A percentile compares a stretch with the other conserved stretches of the same genome.
phyloP scores from a whole-genome alignment of 2,888 invertebrate genomes.

The Stenchaetothrips biformis region DNA sequence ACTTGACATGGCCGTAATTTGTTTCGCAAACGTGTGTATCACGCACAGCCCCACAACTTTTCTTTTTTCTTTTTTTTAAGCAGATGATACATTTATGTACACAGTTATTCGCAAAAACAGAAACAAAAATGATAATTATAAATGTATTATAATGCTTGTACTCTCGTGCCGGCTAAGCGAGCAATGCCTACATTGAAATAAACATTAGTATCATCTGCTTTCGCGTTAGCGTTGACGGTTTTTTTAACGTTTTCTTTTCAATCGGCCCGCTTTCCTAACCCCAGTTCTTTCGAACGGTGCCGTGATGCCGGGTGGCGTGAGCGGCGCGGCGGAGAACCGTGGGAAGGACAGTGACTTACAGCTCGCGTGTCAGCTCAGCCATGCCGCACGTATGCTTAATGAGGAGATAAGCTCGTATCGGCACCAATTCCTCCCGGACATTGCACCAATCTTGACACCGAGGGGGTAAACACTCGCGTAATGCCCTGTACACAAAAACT shows the following conservation, averaged over 20 bases:
- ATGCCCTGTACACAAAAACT: neutral
- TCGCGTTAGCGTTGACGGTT: too few species aligned
- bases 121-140: too few species aligned
- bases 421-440: neutral
- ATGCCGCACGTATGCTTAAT: neutral
- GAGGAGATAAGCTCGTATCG: too few species aligned
- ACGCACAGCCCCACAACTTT: neutral
- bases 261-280: neutral
- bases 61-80: too few species aligned
- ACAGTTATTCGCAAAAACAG: too few species aligned
- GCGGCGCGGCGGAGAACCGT: neutral
- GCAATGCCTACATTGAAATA: too few species aligned
- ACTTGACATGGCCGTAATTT: neutral
- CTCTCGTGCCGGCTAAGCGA: too few species aligned
- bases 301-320: neutral
- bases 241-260: too few species aligned
- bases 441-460: neutral
- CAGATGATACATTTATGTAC: too few species aligned
- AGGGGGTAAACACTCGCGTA: neutral
- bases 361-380: neutral
- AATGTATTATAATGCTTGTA: too few species aligned
- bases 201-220: too few species aligned
- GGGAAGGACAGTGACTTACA: conserved; percentile 22
- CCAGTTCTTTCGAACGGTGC: neutral
- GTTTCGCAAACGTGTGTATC: neutral